A percentile compares a stretch with the other conserved stretches of the same genome.
Evolutionary conservation across 2,113 vertebrate species (phyloP).

Genomic region (Craseonycteris thonglongyai): DNA sequence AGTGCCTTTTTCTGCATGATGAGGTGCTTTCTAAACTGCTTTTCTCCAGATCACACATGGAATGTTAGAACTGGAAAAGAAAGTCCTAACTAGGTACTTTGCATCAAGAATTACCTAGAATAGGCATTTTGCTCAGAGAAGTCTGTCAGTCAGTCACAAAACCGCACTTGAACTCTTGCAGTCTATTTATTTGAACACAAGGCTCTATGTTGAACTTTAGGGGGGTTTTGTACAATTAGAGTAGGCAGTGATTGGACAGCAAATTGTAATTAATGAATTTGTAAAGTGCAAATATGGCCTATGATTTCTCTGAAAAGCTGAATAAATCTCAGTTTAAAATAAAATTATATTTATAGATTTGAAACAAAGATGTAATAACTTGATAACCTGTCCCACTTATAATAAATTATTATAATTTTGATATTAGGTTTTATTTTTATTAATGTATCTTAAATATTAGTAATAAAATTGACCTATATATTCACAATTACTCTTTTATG

Average conservation of each 20-base stretch:
- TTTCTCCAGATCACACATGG: neutral
- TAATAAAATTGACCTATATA: neutral
- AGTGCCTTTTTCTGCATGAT: constrained; percentile 10
- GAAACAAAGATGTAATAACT: neutral
- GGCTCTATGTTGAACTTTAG: neutral
- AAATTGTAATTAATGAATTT: neutral
- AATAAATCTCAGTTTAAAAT: neutral
- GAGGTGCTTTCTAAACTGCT: neutral
- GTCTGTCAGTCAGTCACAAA: neutral
- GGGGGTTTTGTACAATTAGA: neutral
- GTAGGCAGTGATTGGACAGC: neutral
- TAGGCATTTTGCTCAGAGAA: neutral
- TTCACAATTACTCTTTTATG: neutral
- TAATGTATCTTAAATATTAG: neutral
- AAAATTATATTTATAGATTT: neutral
- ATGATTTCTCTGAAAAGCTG: neutral
- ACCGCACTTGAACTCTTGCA: neutral
- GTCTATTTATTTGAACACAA: neutral
- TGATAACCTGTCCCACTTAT: neutral
- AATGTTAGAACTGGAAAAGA: neutral
- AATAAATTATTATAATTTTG: neutral
- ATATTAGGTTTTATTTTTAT: neutral
- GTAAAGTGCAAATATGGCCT: neutral
- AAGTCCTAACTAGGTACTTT: neutral
- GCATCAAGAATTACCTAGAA: neutral